Evolutionary conservation across 2,797 vertebrate genomes (phyloP).

Genomic region (Falco biarmicus): DNA sequence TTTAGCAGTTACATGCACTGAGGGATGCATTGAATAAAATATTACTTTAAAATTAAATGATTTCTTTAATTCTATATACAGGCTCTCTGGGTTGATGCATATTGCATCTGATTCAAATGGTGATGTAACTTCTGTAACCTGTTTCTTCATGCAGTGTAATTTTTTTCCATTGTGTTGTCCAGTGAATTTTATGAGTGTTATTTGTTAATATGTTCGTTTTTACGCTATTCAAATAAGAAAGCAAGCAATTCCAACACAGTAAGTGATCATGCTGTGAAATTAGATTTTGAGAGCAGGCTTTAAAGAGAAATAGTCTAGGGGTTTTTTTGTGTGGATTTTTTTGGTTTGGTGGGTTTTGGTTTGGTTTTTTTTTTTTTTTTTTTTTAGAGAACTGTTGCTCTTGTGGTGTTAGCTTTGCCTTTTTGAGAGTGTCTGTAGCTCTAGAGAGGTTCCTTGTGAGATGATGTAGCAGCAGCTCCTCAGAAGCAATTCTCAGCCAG

Average conservation of each 20-base stretch:
- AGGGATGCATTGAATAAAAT: conserved; percentile 73
- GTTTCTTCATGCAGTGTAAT: conserved; percentile 40
- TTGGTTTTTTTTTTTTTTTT: neutral
- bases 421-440: neutral
- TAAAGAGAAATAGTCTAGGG: neutral
- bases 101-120: conserved; percentile 47
- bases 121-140: conserved; percentile 52
- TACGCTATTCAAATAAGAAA: conserved; percentile 45
- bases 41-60: conserved; percentile 68
- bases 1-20: conserved; percentile 71
- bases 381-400: neutral
- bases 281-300: conserved; percentile 44
- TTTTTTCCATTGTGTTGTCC: conserved; percentile 53
- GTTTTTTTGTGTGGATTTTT: neutral
- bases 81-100: conserved; percentile 45
- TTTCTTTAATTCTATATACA: conserved; percentile 64
- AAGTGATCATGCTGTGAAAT: conserved; percentile 61
- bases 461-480: neutral
- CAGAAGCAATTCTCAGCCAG: neutral
- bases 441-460: neutral
- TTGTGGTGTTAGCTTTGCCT: neutral
- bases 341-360: no score
- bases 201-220: conserved; percentile 47
- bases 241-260: conserved; percentile 24
- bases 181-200: conserved; percentile 51